phyloP scores from a whole-genome alignment of 2,797 vertebrate genomes.

The Melanotaenia parkinsoni region DNA sequence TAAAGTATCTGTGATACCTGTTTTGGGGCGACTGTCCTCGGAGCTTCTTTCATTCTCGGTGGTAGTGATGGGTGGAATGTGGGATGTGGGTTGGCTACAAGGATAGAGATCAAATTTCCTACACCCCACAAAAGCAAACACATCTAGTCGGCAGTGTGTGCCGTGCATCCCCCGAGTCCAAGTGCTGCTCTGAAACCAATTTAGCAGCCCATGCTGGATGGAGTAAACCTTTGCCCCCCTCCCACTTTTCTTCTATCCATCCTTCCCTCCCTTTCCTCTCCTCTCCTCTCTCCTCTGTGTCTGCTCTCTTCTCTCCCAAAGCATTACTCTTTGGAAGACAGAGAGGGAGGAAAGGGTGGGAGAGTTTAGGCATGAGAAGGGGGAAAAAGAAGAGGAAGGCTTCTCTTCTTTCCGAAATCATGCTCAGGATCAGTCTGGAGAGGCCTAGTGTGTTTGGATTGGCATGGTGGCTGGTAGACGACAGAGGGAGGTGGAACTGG shows the following conservation, averaged over 20 bases:
- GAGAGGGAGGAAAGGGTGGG: constrained; percentile 58
- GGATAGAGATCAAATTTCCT: constrained; percentile 74
- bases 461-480: constrained; percentile 84
- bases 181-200: constrained; percentile 86
- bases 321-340: constrained; percentile 71
- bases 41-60: constrained; percentile 58
- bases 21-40: constrained; percentile 54
- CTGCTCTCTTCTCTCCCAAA: constrained; percentile 69
- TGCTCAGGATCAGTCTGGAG: constrained; percentile 80
- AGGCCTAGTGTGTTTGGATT: constrained; percentile 87
- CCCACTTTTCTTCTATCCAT: constrained; percentile 59
- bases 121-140: constrained; percentile 81
- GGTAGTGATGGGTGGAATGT: constrained; percentile 70
- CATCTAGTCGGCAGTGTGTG: constrained; percentile 75
- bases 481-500: constrained; percentile 79
- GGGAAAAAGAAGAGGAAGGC: constrained; percentile 63
- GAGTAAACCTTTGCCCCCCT: constrained; percentile 78
- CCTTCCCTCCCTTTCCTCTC: constrained; percentile 35
- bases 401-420: constrained; percentile 86
- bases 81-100: constrained; percentile 71
- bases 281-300: constrained; percentile 50
- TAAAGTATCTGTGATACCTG: constrained; percentile 59
- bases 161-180: constrained; percentile 80
- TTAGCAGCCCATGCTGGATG: constrained; percentile 85
- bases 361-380: constrained; percentile 62